phyloP scores from a whole-genome alignment of 1,140 invertebrate genomes.

The Drosophila lini region DNA sequence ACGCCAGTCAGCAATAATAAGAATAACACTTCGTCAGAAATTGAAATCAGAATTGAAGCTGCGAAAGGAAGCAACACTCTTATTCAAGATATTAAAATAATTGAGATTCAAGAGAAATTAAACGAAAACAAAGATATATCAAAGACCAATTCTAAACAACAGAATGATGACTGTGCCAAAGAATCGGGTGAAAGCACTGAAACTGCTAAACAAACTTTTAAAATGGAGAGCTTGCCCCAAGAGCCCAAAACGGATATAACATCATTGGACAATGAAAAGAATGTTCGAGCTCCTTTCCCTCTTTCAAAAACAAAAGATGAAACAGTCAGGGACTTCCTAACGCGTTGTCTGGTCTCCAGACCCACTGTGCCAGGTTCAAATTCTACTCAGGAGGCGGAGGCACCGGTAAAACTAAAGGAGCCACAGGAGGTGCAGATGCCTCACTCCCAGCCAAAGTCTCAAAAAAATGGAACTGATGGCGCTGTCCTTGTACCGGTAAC shows the following conservation, averaged over 20 bases:
- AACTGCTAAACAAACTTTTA: not conserved
- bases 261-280: not conserved
- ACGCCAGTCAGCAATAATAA: not conserved
- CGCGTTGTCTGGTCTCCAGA: not conserved
- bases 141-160: not conserved
- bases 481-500: slow-evolving; percentile 14
- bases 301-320: slow-evolving; percentile 4
- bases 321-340: slow-evolving; percentile 4
- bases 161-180: not conserved
- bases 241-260: not conserved
- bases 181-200: not conserved
- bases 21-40: too few species aligned
- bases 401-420: not conserved
- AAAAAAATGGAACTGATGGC: not conserved
- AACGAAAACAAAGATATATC: not conserved
- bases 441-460: not conserved
- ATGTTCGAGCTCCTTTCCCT: too few species aligned
- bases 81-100: too few species aligned
- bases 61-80: not conserved
- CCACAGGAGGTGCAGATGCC: not conserved
- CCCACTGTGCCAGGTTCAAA: not conserved
- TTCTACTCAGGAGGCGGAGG: not conserved
- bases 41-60: not conserved
- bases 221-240: not conserved
- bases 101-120: not conserved